Conservation (phyloP, 2,888 invertebrate genomes). For the Linhomoeus sp. region DNA sequence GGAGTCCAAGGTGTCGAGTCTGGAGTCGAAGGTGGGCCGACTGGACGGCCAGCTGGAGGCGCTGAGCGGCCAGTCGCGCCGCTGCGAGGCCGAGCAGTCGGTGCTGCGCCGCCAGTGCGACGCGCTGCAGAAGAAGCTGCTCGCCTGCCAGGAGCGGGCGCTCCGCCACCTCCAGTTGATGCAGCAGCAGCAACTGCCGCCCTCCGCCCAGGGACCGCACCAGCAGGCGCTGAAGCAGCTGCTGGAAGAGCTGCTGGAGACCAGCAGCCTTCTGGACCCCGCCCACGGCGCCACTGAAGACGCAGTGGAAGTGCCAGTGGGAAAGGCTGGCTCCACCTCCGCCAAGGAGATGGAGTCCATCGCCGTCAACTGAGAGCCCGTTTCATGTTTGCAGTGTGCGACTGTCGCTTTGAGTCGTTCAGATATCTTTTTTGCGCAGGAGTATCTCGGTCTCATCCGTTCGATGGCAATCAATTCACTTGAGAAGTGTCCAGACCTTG, state of each 20-base stretch:
- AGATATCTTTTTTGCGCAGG: too few species aligned
- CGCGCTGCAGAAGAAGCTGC: constrained; percentile 4
- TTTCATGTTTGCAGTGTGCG: too few species aligned
- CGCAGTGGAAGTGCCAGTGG: too few species aligned
- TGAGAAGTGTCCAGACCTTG: too few species aligned
- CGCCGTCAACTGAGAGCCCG: too few species aligned
- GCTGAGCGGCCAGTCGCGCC: not conserved
- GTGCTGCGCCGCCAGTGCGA: constrained; percentile 6
- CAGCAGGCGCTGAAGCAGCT: not conserved
- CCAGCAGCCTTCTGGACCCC: not conserved
- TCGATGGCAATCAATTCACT: too few species aligned
- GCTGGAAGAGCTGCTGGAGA: not conserved
- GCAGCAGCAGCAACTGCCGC: too few species aligned
- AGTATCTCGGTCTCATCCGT: too few species aligned
- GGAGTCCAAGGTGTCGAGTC: constrained; percentile 1
- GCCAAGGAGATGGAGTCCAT: too few species aligned
- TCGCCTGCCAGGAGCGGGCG: constrained; percentile 6
- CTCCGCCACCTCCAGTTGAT: constrained; percentile 1
- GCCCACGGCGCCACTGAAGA: not conserved
- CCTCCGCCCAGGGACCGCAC: too few species aligned
- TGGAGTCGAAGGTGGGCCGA: constrained; percentile 5
- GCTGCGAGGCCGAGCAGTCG: constrained; percentile 4
- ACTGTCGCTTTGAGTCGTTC: too few species aligned
- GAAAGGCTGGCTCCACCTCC: too few species aligned
- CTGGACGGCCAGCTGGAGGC: constrained; percentile 3